Base-by-base conservation (phyloP, 2,888 invertebrate species). In the Plutella xylostella region DNA sequence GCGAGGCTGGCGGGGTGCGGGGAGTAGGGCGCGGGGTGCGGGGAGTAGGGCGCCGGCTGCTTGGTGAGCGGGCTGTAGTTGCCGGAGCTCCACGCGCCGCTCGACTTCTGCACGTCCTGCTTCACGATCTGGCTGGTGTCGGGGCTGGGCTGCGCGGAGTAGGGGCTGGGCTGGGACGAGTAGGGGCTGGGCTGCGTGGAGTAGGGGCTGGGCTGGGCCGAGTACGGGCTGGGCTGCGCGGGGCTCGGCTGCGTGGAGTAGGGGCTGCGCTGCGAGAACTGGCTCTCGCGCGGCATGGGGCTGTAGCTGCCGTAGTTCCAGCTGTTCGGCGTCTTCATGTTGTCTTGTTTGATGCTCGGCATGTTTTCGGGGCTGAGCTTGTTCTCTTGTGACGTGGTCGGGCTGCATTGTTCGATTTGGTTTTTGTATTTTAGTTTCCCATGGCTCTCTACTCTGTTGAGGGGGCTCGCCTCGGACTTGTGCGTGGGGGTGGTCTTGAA, bases 41-140 rank as follows among this genome's bases (percentile, higher is more conserved):
- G 80, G 0, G 84, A 83, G 54, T 75, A 83, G 3, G 80, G 76
- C 5, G 76, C 68, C 45, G 77, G 78, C 42, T 83, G 80, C 60
- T 84, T 84, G 14, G 80, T 72, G 74, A 83, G 76, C 1, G 84
- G 82, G 51, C 83, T 84, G 43, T 64, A 83, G 53, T 65, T 74
- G n/a, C 78, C 84, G 0, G 76, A 62, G 52, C 80, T 82, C 82
- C 83, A 83, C n/a, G 68, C 68, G 38, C 64, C 67, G 28, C 40
- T 38, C 1, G 76, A 54, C 49, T 82, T 83, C 45, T 72, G 82
- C 3, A 76, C 55, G 1, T 82, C 82, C 6, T 70, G 58, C 54
- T 82, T 82, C 12, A 72, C 71, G 42, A 82, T 82, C 61, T 82
- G 82, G 52, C 82, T 82, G 35, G 83, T 83, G 52, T 83, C 82